Percentiles rank a stretch among this genome's conserved stretches.
These are phyloP conservation scores for Galeopsomyia nigrocyanea DNA, from an alignment of 2,888 invertebrate species.

Conservation along the genomic window DNA sequence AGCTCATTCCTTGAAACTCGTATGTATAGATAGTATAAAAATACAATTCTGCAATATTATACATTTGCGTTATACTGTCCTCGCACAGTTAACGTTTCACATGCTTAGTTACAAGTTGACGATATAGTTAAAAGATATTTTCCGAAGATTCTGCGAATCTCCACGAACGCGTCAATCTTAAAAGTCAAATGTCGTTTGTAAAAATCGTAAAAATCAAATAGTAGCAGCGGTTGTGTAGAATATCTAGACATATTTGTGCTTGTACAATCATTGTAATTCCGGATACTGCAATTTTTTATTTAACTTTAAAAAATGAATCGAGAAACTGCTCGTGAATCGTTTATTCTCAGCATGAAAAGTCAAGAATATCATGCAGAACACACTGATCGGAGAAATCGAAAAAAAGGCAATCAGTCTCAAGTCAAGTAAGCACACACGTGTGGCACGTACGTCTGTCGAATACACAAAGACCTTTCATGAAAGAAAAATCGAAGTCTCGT, in stretches of 20 bases:
- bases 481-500: conserved; percentile 13
- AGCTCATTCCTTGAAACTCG: conserved; percentile 28
- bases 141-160: too few relatives aligned
- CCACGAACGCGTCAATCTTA: too few relatives aligned
- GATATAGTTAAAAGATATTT: too few relatives aligned
- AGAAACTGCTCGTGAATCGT: background rate
- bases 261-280: too few relatives aligned
- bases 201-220: too few relatives aligned
- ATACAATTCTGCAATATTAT: conserved; percentile 34
- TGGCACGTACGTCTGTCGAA: conserved; percentile 34
- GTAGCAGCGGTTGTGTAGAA: too few relatives aligned
- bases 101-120: too few relatives aligned
- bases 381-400: conserved; percentile 24
- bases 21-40: conserved; percentile 37
- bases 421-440: conserved; percentile 24
- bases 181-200: too few relatives aligned
- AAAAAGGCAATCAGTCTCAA: conserved; percentile 35
- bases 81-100: background rate
- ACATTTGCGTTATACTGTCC: conserved; percentile 23
- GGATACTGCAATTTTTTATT: too few relatives aligned
- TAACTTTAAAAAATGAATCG: background rate
- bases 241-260: too few relatives aligned
- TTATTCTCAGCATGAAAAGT: conserved; percentile 4
- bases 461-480: conserved; percentile 30
- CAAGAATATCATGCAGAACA: conserved; percentile 20